A percentile compares a stretch with the other conserved stretches of the same genome.
These are phyloP conservation scores for Rousettus madagascariensis DNA, from an alignment of 2,797 vertebrate species.

Conservation along the genomic window DNA sequence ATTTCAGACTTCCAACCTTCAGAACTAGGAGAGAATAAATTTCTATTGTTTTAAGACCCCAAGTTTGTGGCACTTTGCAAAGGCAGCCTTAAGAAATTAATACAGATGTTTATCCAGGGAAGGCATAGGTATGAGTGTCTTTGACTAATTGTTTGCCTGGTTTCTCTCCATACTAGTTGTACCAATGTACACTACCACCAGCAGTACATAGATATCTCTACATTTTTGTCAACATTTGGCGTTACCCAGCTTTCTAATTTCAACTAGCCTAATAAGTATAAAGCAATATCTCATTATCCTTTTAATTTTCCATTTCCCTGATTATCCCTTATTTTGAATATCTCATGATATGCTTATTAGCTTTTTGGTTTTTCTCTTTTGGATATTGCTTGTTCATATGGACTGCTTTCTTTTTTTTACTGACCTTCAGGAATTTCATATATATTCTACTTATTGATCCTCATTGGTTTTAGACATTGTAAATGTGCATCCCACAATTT, in stretches of 20 bases:
- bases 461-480: not conserved
- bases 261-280: not conserved
- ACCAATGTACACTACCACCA: not conserved
- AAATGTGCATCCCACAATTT: not conserved
- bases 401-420: not conserved
- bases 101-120: not conserved
- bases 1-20: not conserved
- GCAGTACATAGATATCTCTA: not conserved
- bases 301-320: not conserved
- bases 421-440: not conserved
- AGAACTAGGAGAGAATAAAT: not conserved
- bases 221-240: not conserved
- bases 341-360: not conserved
- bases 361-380: conserved; percentile 4
- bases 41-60: not conserved
- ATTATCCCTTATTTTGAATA: not conserved
- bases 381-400: not conserved
- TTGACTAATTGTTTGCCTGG: not conserved
- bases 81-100: not conserved
- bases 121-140: not conserved
- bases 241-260: not conserved
- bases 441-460: not conserved
- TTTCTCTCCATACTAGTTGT: not conserved
- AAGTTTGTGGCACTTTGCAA: not conserved
- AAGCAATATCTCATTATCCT: not conserved